Evolutionary conservation across 2,797 vertebrate species (phyloP), one percentile per base, ranked within the genome.

Genomic region (Anguilla anguilla): DNA sequence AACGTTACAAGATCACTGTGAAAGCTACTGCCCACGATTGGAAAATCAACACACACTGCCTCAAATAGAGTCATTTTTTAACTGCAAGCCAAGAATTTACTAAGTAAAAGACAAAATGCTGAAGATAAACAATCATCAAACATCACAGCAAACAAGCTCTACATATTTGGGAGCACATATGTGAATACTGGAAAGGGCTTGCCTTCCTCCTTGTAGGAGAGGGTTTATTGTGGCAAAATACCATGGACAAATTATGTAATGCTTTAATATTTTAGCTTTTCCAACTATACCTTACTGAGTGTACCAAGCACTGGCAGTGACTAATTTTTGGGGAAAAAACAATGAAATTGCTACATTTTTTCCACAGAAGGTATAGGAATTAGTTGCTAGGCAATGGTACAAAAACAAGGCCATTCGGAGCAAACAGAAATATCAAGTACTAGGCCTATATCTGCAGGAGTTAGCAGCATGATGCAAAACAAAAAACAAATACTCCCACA

Each of bases 161-260:
- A 31, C 28, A 85, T 64, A 57, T n/a, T 85, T 85, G 61, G 61
- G 61, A 85, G 61, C 64, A 61, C 84, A 59, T 28, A 39, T 85
- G 53, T n/a, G 15, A 59, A 39, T 57, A 15, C 25, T n/a, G 51
- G 25, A 53, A 35, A 74, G 28, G n/a, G 82, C 46, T 84, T 82
- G 22, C 79, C 79, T 46, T 46, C 11, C 19, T 55, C 31, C 22
- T 51, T 53, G 22, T 11, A 28, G 9, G 25, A 83, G 25, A 83
- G 17, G 28, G 83, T 51, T 31, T 53, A 57, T 31, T 35, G 31
- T 74, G 11, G 49, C n/a, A 57, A 55, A 57, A 22, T 7, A 15
- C 49, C n/a, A n/a, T n/a, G 79, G 19, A 7, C 69, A 15, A 39
- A 10, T 35, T 74, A 0, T 39, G 69, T 4, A 74, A 35, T 2